Base-by-base conservation (phyloP, 2,113 vertebrate genomes). In the Neodon shergylaensis region DNA sequence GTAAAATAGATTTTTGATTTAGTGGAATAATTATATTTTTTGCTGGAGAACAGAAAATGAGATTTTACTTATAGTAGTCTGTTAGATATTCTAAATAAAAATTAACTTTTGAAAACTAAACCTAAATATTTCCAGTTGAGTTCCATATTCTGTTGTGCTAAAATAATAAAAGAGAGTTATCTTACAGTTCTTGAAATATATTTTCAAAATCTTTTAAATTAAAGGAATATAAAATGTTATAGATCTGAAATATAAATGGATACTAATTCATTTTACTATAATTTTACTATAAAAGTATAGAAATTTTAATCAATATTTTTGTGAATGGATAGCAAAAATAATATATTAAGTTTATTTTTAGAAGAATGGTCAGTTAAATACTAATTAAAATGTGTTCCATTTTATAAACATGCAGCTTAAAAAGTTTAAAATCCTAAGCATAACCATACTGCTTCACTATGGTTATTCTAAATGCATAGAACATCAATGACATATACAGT, bases 401-500 rank as follows among this genome's bases (percentile, higher is more conserved):
- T 76, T 74, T 74, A 44, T 58, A 24, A 5, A 83, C 42, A 83
- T 83, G 24, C 24, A 63, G 7, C 28, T 83, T 42, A 14, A n/a
- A 83, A 63, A 63, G 24, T 16, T 3, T 63, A 83, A 63, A 39
- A 42, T 83, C 12, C 22, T 63, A 63, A 61, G 13, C 3, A 63
- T 28, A 63, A 2, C 3, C 28, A 24, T 7, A 28, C 42, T 83
- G 24, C n/a, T 63, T 63, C 58, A 42, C 3, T 31, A 17, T 83
- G n/a, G 13, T 31, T 83, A 17, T 83, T 83, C 7, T 63, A 83
- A 44, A 4, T 31, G 7, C 9, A 42, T 28, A 28, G n/a, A 39
- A 24, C 0, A 7, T 61, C n/a, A 63, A 16, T 42, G 7, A 16
- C 12, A 42, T 39, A 22, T 9, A 63, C 0, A 17, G 3, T 42